A percentile compares a stretch with the other conserved stretches of the same genome.
Conservation (phyloP, 2,113 vertebrate species). For the human (Homo sapiens) region GRCh38 chr3:49637001-49637500, state of each 20-base stretch:
- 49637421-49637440: neutral
- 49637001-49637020: neutral
- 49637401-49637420: neutral
- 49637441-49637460: neutral
- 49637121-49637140: constrained; percentile 5
- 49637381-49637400: neutral
- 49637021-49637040: constrained; percentile 28
- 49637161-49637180: neutral
- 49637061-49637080: constrained; percentile 47
- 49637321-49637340: neutral
- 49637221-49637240: neutral
- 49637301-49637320: neutral
- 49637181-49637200: neutral
- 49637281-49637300: neutral
- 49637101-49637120: neutral
- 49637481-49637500: neutral
- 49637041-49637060: constrained; percentile 13
- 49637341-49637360: neutral
- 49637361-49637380: neutral
- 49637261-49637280: neutral
- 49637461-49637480: neutral
- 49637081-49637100: constrained; percentile 58
- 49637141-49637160: neutral
- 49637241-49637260: neutral
- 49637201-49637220: neutral